phyloP scores from a whole-genome alignment of 35 echinoderm and acorn worm species.

The Acanthaster planci region DNA sequence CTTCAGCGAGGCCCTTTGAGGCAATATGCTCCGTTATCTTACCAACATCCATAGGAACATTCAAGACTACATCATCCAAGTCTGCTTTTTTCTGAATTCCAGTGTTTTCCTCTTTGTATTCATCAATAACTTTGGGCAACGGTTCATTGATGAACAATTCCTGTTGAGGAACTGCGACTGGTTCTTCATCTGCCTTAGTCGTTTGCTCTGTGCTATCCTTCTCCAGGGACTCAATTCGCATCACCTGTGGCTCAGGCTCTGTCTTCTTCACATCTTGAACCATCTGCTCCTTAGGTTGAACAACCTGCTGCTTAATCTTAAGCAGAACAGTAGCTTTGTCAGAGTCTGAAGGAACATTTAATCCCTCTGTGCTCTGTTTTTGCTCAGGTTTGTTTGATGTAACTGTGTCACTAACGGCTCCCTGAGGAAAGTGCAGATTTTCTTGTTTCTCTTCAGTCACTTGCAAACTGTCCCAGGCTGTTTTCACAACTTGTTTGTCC shows the following conservation, averaged over 20 bases:
- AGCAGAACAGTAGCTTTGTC: not conserved
- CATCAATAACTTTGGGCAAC: not conserved
- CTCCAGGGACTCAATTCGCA: too few species aligned
- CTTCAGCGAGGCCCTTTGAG: not conserved
- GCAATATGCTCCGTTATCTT: constrained; percentile 2
- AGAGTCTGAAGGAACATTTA: not conserved
- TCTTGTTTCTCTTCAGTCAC: not conserved
- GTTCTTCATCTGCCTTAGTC: constrained; percentile 10
- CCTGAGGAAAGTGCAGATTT: not conserved
- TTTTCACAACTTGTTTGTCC: constrained; percentile 6
- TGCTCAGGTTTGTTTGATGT: not conserved
- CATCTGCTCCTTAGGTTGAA: not conserved
- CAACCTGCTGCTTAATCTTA: not conserved
- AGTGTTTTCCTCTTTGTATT: not conserved
- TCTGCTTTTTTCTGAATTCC: not conserved
- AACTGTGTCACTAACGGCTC: not conserved
- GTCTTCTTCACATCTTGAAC: not conserved
- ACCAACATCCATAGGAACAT: not conserved
- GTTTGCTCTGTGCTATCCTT: too few species aligned
- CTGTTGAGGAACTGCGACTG: not conserved
- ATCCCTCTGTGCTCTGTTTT: too few species aligned
- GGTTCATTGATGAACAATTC: constrained; percentile 12
- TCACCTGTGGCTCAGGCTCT: too few species aligned
- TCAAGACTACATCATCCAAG: constrained; percentile 1
- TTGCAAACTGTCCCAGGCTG: constrained; percentile 1